These are phyloP conservation scores for Drosophila simulans DNA, from an alignment of 1,140 invertebrate species.

Conservation along the genomic window DNA sequence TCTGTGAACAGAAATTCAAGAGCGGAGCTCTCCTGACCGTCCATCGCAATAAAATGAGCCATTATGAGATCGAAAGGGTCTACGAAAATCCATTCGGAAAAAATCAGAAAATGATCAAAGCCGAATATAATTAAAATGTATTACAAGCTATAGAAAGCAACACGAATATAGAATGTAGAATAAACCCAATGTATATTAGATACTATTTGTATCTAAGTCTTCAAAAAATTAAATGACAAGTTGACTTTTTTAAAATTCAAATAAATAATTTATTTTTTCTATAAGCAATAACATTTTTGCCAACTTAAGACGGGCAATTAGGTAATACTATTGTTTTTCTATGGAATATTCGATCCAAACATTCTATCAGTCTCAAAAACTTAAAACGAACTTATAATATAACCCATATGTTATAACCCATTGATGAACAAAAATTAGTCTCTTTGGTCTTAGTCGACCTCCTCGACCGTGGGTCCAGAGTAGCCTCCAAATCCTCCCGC, in stretches of 20 bases:
- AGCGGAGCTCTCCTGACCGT: slow-evolving; percentile 67
- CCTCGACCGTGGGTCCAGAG: slow-evolving; percentile 11
- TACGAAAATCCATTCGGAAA: slow-evolving; percentile 56
- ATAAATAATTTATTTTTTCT: slow-evolving; percentile 4
- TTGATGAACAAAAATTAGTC: not conserved
- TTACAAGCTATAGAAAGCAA: too few species aligned
- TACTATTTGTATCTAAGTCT: too few species aligned
- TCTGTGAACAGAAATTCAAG: slow-evolving; percentile 67
- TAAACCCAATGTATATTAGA: too few species aligned
- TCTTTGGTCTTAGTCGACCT: slow-evolving; percentile 7
- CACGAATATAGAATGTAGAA: too few species aligned
- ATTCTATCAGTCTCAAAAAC: slow-evolving; percentile 2
- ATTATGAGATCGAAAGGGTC: slow-evolving; percentile 52
- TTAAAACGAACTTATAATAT: not conserved
- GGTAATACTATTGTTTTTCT: not conserved
- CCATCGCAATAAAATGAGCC: slow-evolving; percentile 67
- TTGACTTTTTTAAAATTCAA: not conserved
- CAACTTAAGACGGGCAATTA: not conserved
- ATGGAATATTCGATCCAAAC: not conserved
- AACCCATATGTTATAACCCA: too few species aligned
- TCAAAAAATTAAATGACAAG: not conserved
- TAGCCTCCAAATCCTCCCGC: slow-evolving; percentile 3
- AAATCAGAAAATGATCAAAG: slow-evolving; percentile 9
- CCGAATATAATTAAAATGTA: not conserved
- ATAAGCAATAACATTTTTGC: not conserved